phyloP scores from a whole-genome alignment of 2,113 vertebrate genomes.

The Smithornis capensis region DNA sequence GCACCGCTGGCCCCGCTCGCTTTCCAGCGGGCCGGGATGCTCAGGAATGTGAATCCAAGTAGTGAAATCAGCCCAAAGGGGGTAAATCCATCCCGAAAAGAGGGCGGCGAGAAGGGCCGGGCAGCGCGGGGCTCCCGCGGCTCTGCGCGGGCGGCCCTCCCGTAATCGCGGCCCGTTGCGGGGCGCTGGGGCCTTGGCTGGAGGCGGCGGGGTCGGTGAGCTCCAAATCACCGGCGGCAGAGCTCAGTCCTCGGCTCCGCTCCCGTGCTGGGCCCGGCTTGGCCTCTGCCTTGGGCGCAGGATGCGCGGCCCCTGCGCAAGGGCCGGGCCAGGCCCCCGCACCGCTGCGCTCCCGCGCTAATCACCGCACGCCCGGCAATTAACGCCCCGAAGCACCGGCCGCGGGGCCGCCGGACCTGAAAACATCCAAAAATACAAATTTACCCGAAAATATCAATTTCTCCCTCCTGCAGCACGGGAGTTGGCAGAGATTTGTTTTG shows the following conservation, averaged over 20 bases:
- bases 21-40: neutral
- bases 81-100: neutral
- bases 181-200: neutral
- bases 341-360: neutral
- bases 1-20: neutral
- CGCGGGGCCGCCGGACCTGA: neutral
- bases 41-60: neutral
- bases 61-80: fast-evolving
- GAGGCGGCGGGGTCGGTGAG: neutral
- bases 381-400: neutral
- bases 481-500: neutral
- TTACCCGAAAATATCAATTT: neutral
- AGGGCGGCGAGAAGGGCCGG: neutral
- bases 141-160: neutral
- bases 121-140: neutral
- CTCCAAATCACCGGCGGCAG: neutral
- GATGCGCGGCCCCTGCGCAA: neutral
- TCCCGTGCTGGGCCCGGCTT: neutral
- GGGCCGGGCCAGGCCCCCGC: neutral
- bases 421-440: neutral
- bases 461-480: neutral
- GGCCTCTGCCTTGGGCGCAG: neutral
- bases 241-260: neutral
- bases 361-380: no score
- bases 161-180: neutral